These are phyloP conservation scores for Meghimatium bilineatum DNA, from an alignment of 2,888 invertebrate genomes.

Conservation along the genomic window DNA sequence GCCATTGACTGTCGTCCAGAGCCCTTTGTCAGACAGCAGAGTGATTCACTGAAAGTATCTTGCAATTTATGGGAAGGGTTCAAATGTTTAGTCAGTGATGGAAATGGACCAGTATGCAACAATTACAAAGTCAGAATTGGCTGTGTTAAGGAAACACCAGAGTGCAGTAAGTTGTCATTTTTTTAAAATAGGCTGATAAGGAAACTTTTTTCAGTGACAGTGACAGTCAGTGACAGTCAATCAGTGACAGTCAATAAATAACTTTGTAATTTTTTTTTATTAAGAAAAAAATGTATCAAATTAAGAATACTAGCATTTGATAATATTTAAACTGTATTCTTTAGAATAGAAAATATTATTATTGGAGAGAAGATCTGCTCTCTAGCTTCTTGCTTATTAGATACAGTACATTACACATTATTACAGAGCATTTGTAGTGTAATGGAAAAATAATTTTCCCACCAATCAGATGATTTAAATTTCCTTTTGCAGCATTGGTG, in stretches of 20 bases:
- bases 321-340: no score
- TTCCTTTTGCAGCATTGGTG: no score
- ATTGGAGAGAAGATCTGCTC: no score
- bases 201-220: not conserved
- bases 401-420: no score
- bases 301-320: no score
- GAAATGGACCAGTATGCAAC: conserved; percentile 57
- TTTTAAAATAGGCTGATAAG: not conserved
- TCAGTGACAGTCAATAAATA: not conserved
- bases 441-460: no score
- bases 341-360: no score
- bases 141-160: conserved; percentile 62
- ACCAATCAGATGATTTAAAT: no score
- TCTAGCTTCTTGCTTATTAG: no score
- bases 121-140: conserved; percentile 69
- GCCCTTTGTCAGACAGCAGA: conserved; percentile 57
- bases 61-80: conserved; percentile 84
- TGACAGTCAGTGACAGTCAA: not conserved
- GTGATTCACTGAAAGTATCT: conserved; percentile 62
- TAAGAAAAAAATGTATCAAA: no score
- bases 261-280: no score
- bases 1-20: conserved; percentile 71
- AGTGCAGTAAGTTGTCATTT: conserved; percentile 63
- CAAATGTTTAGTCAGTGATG: conserved; percentile 80
- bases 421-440: no score